Base-by-base conservation (phyloP, 2,888 invertebrate genomes). In the Dermolepida albohirtum region DNA sequence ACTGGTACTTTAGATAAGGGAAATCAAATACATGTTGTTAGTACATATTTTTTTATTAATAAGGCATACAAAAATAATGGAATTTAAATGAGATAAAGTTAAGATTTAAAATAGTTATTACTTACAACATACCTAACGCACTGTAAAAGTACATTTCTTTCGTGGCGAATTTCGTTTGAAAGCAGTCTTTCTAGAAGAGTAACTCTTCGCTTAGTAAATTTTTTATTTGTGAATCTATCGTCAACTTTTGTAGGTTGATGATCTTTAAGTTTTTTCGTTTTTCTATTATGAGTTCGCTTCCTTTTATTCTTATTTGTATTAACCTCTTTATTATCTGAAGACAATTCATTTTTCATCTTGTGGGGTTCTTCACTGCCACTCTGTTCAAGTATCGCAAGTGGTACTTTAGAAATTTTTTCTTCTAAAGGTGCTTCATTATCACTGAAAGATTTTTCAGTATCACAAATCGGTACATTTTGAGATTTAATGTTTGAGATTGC, bases 141-240 rank as follows among this genome's bases (percentile, higher is more conserved):
- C 80, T 97, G 96, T 34, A 95, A 86, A 57, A 97, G 86, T 52
- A 93, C 85, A 83, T 96, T 97, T 63, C 96, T 86, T 83, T 97
- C 97, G 75, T 93, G 92, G 71, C 90, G 86, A 74, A 97, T 94
- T 80, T 96, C 94, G 67, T 87, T 86, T 55, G 88, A 88, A 65
- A 97, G 84, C 27, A 97, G 82, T 78, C 89, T 91, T 75, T 91
- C 89, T 59, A 93, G 82, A 72, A 93, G 84, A 11, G 90, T 90
- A 40, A 86, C 86, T 72, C 85, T 80, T 34, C 81, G 74, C 71
- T 75, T 79, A 71, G 72, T 75, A 71, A 80, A 79, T 55, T 70
- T 74, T 52, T 68, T 57, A 64, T 74, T 73, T 54, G 76, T 73
- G 68, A 76, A 76, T 51, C 71, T 66, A 64, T 71, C 71, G 51